Evolutionary conservation across 2,797 vertebrate species (phyloP).

Genomic region (Leucoraja ocellata): DNA sequence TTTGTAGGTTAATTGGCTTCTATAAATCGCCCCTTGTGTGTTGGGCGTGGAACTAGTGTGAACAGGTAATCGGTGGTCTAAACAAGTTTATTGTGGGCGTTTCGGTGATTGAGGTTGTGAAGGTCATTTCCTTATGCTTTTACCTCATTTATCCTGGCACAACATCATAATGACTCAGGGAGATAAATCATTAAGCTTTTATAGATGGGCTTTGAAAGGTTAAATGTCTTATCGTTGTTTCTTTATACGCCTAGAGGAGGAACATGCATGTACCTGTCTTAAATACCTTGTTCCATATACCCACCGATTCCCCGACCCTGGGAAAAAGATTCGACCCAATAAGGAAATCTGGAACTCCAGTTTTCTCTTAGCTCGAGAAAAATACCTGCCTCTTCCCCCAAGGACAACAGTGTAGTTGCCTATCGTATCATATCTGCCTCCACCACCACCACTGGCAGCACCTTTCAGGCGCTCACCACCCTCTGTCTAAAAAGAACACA

Average conservation of each 20-base stretch:
- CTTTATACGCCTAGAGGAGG: background rate
- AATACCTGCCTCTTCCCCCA: background rate
- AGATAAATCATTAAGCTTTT: background rate
- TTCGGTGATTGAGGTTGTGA: background rate
- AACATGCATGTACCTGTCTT: background rate
- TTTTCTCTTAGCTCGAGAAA: background rate
- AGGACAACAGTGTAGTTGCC: background rate
- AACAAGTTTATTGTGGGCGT: too few species aligned
- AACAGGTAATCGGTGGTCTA: too few species aligned
- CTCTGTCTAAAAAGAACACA: too few species aligned
- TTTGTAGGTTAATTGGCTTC: too few species aligned
- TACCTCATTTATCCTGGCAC: background rate
- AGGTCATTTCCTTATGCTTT: background rate
- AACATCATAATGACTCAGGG: background rate
- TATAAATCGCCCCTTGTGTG: too few species aligned
- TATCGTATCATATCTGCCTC: too few species aligned
- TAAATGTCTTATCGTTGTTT: background rate
- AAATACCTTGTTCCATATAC: too few species aligned
- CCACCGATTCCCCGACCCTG: too few species aligned
- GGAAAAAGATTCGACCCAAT: background rate
- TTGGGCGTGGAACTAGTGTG: too few species aligned
- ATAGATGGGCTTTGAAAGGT: background rate
- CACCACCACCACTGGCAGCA: too few species aligned
- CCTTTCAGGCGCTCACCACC: too few species aligned
- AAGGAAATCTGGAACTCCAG: background rate